Base-by-base conservation (phyloP, 2,113 vertebrate genomes). In the Rhinopomastus cyanomelas region DNA sequence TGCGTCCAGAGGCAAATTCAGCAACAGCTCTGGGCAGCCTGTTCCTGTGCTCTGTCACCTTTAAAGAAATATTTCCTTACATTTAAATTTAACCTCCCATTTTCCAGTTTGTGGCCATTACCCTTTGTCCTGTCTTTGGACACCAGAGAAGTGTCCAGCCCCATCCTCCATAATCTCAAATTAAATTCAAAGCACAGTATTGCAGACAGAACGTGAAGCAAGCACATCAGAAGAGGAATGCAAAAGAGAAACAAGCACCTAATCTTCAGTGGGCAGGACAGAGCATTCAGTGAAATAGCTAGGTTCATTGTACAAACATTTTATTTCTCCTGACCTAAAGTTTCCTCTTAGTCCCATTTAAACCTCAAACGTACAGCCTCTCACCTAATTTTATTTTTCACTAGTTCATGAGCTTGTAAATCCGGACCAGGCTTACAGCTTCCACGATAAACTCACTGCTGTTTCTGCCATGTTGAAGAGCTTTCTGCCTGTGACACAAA, bases 201-300 rank as follows among this genome's bases (percentile, higher is more conserved):
- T 34, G 7, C 0, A 0, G 44, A 13, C 61, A 49, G 53, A 46
- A 4, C 17, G 7, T 25, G 21, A 53, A 78, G 25, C n/a, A 52
- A 78, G 25, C 27, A 9, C 2, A 11, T 34, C 9, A 5, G 10
- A 80, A 51, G 12, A 69, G 9, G 14, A 59, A 32, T 42, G 20
- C 4, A 19, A 21, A 57, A 69, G 34, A 17, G 3, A 32, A 12
- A 1, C 34, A 32, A 52, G 11, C 27, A 11, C 51, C 46, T 44
- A 4, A 2, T 34, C 60, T 74, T 51, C 29, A 49, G 7, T 42
- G 8, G 49, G 14, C 30, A 27, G 72, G 30, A 74, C 20, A 36
- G 44, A 18, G 12, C 22, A 9, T 73, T 59, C 22, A 64, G 23
- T 59, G 30, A 62, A 62, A 39, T 16, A 46, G 17, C 15, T 49